Percentiles rank a stretch among this genome's conserved stretches.
These are phyloP conservation scores for Geopemphigus sp. DNA, from an alignment of 1,140 invertebrate species.

Conservation along the genomic window DNA sequence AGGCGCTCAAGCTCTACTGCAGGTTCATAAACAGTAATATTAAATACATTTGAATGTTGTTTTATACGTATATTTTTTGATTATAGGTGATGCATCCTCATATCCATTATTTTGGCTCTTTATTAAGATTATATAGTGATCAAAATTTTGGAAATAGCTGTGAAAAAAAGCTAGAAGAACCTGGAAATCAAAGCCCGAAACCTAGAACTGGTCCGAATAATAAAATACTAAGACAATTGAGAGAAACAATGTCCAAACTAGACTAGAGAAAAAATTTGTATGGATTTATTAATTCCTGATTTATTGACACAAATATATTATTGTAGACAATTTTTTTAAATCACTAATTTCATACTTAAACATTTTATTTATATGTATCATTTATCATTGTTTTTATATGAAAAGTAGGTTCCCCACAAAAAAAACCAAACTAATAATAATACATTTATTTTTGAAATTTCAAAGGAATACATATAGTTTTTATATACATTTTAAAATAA, in stretches of 20 bases:
- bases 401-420: too few relatives aligned
- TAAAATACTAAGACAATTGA: constrained; percentile 86
- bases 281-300: too few relatives aligned
- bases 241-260: constrained; percentile 71
- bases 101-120: constrained; percentile 87
- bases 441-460: constrained; percentile 1
- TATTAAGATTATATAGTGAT: constrained; percentile 88
- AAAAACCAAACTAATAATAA: background rate
- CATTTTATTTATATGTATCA: too few relatives aligned
- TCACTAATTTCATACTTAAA: too few relatives aligned
- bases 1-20: constrained; percentile 89
- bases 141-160: constrained; percentile 87
- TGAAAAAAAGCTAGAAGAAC: constrained; percentile 90
- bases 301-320: too few relatives aligned
- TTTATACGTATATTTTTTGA: background rate
- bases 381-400: too few relatives aligned
- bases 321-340: too few relatives aligned
- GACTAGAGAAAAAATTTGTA: background rate
- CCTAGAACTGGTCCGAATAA: constrained; percentile 88
- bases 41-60: background rate
- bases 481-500: background rate
- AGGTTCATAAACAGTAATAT: constrained; percentile 58
- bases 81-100: constrained; percentile 76
- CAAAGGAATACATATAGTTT: constrained; percentile 1
- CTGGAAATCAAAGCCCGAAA: constrained; percentile 82